phyloP scores from a whole-genome alignment of 2,113 vertebrate genomes.

The Prunella himalayana region DNA sequence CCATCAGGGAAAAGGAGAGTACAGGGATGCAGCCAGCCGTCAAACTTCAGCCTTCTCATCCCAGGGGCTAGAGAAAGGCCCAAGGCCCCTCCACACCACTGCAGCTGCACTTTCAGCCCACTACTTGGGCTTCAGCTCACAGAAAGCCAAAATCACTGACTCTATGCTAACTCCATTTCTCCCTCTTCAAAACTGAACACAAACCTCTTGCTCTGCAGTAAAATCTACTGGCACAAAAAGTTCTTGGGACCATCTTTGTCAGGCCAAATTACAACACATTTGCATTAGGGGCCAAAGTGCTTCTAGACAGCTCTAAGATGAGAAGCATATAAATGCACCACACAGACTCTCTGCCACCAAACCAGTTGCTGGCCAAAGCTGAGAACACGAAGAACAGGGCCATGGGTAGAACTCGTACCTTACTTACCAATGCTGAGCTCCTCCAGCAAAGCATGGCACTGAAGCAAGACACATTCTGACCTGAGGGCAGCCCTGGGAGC shows the following conservation, averaged over 20 bases:
- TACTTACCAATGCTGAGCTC: not conserved
- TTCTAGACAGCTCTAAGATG: not conserved
- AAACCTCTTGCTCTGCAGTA: not conserved
- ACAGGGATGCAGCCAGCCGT: not conserved
- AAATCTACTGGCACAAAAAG: not conserved
- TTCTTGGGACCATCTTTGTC: not conserved
- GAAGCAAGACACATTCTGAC: not conserved
- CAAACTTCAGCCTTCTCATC: not conserved
- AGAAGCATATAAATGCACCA: not conserved
- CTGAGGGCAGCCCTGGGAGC: not conserved
- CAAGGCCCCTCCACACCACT: not conserved
- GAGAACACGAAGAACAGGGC: not conserved
- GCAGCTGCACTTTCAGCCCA: not conserved
- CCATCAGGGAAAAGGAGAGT: not conserved
- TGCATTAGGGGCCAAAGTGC: not conserved
- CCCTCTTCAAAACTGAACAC: not conserved
- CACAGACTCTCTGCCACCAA: not conserved
- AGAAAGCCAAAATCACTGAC: not conserved
- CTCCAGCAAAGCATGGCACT: not conserved
- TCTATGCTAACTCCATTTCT: not conserved
- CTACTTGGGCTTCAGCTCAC: not conserved
- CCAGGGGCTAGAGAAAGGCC: not conserved
- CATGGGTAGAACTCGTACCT: not conserved
- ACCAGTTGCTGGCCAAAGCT: not conserved
- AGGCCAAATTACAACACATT: not conserved